Evolutionary conservation across 2,113 vertebrate species (phyloP).

Genomic region (Lasiurus borealis): DNA sequence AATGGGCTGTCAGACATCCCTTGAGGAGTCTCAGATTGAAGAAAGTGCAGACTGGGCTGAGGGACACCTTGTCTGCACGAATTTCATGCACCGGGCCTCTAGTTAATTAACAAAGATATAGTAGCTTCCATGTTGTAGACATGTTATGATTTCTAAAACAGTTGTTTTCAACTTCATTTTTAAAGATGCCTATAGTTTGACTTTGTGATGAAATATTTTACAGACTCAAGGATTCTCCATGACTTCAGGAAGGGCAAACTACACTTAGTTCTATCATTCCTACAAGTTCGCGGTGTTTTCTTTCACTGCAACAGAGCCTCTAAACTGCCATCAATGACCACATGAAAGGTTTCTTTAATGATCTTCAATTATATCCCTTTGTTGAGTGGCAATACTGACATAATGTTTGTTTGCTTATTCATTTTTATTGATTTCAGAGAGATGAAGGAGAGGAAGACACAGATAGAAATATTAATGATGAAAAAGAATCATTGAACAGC

Average conservation of each 20-base stretch:
- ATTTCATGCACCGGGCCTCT: too few relatives aligned
- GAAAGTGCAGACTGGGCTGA: too few relatives aligned
- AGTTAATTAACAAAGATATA: constrained; percentile 47
- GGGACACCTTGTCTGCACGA: too few relatives aligned
- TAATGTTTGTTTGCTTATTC: background rate
- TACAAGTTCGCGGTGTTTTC: background rate
- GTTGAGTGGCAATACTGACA: background rate
- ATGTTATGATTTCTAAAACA: constrained; percentile 34
- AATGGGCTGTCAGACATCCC: too few relatives aligned
- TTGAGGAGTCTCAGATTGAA: too few relatives aligned
- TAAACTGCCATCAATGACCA: background rate
- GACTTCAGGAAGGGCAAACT: background rate
- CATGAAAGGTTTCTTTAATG: background rate
- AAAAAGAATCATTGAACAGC: too few relatives aligned
- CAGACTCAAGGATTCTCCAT: background rate
- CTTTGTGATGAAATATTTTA: background rate
- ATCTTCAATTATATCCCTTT: background rate
- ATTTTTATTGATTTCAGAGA: too few relatives aligned
- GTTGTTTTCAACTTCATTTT: background rate
- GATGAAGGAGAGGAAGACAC: too few relatives aligned
- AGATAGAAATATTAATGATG: too few relatives aligned
- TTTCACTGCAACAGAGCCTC: background rate
- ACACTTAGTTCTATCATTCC: background rate
- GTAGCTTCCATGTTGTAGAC: background rate
- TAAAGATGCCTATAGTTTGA: background rate